Base-by-base conservation (phyloP, 2,888 invertebrate genomes). In the Lymantria monacha region DNA sequence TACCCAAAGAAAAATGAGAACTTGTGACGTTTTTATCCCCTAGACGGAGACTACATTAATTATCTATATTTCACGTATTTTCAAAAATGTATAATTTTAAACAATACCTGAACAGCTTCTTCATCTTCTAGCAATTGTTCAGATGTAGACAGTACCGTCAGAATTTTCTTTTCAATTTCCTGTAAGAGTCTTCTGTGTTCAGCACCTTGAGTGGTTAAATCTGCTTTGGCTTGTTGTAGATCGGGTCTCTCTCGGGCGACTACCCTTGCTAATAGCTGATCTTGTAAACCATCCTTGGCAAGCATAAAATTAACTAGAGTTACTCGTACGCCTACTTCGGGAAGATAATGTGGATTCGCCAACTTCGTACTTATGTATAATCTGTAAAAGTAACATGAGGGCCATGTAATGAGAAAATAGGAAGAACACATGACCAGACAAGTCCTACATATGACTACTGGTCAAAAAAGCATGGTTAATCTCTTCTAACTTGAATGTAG, bases 351-450 rank as follows among this genome's bases (percentile, higher is more conserved):
- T 0, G 98, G 98, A 88, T 98, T 98, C 15, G 97, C 92, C 43
- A 98, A 85, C 78, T 98, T 98, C 1, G 98, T 98, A 13, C 98
- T 98, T 65, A 99, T 97, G 79, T 97, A 98, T 57, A 99, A 93
- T 69, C 97, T 96, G 68, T 14, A 49, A 51, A 47, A 30, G 1
- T 30, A n/a, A 10, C 1, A 3, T n/a, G 38, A 3, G 7, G n/a
- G 33, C 7, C 22, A 22, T 22, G 5, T 22, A 22, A 22, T 22
- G 22, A 22, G 22, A 22, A 22, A 5, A 5, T 5, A 2, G 2
- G 22, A 22, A 22, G 22, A 22, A 22, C 5, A 22, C 22, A 3
- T 22, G 5, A 22, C 22, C 5, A 22, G 22, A 22, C 5, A 5
- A 22, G 22, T 22, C 22, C 22, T 3, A 22, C 22, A 22, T 22